phyloP scores from a whole-genome alignment of 1,140 invertebrate species.

The Hyposmocoma kahamanoa region DNA sequence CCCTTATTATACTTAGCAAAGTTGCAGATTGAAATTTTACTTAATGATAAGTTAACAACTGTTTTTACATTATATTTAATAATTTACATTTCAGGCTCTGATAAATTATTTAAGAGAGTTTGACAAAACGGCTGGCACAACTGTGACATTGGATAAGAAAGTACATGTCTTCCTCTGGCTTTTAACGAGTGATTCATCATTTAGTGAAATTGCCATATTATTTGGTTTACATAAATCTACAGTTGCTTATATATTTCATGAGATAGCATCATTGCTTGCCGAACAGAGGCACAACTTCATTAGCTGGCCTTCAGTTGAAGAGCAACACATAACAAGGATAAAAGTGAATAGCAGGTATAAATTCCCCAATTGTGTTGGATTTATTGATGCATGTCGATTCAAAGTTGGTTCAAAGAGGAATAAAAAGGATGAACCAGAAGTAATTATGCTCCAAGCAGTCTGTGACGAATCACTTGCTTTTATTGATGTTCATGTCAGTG shows the following conservation, averaged over 20 bases:
- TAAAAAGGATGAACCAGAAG: conserved; percentile 32
- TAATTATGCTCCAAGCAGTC: conserved; percentile 57
- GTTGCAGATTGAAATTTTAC: too few relatives aligned
- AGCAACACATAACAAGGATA: conserved; percentile 59
- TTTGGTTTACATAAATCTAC: conserved; percentile 59
- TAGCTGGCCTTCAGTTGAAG: conserved; percentile 57
- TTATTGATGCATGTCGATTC: conserved; percentile 52
- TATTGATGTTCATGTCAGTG: conserved; percentile 48
- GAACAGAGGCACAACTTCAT: conserved; percentile 49
- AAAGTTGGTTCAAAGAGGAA: conserved; percentile 47
- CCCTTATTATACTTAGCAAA: too few relatives aligned
- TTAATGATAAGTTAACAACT: too few relatives aligned
- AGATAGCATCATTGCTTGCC: conserved; percentile 40
- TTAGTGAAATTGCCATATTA: conserved; percentile 43
- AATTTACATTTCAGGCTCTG: conserved; percentile 48
- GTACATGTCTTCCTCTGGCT: conserved; percentile 58
- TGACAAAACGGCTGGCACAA: conserved; percentile 26
- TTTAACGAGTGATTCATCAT: conserved; percentile 45
- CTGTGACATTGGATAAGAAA: conserved; percentile 50
- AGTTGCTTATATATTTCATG: conserved; percentile 52
- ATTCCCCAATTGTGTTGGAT: conserved; percentile 66
- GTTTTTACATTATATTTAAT: too few relatives aligned
- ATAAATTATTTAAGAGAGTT: conserved; percentile 41
- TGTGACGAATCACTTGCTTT: conserved; percentile 62
- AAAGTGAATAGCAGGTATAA: conserved; percentile 54